These are phyloP conservation scores for Aotus griseimembra DNA, from an alignment of 2,797 vertebrate species.

Conservation along the genomic window DNA sequence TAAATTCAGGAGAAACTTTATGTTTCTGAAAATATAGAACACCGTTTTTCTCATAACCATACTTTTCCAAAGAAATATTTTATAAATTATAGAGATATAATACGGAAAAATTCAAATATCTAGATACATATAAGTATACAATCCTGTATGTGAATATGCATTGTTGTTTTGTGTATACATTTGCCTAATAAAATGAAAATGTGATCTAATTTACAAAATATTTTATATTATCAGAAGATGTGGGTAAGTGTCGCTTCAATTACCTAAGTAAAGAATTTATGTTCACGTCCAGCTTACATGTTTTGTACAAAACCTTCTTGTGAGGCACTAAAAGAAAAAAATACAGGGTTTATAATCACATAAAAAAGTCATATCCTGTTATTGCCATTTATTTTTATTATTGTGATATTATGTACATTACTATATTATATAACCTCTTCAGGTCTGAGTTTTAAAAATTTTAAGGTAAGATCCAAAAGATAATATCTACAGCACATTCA, in stretches of 20 bases:
- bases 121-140: background rate
- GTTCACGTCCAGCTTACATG: background rate
- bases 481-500: background rate
- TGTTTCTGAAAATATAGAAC: background rate
- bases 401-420: background rate
- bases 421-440: background rate
- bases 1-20: slow-evolving; percentile 2
- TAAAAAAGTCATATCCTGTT: background rate
- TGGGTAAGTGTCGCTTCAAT: background rate
- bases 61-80: slow-evolving; percentile 9
- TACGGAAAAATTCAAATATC: background rate
- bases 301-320: background rate
- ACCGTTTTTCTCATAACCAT: background rate
- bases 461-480: background rate
- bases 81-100: background rate
- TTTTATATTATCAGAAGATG: background rate
- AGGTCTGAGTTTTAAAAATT: background rate
- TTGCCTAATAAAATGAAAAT: background rate
- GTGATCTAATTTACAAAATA: background rate
- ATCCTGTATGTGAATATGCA: background rate
- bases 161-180: background rate
- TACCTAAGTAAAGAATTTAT: background rate
- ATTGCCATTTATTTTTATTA: background rate
- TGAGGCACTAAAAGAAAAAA: background rate
- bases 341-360: background rate